Percentiles rank a stretch among this genome's conserved stretches.
Evolutionary conservation across 2,113 vertebrate species (phyloP).

Genomic region (Neogobius melanostomus): DNA sequence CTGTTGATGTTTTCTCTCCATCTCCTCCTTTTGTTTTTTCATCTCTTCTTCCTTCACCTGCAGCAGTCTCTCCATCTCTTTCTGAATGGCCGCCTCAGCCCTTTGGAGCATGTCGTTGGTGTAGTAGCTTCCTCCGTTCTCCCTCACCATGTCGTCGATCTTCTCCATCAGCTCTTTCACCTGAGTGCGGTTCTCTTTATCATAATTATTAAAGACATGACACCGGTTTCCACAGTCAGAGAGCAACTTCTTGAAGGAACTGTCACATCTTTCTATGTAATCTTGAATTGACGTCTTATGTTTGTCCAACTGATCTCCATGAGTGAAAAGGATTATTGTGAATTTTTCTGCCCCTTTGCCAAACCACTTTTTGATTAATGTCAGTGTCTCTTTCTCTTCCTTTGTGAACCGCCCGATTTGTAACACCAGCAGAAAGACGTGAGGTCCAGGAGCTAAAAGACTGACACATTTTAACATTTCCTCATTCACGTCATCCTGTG

Average conservation of each 20-base stretch:
- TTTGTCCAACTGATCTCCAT: slow-evolving; percentile 10
- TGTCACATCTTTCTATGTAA: neutral
- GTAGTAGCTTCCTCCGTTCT: slow-evolving; percentile 27
- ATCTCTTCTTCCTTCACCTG: neutral
- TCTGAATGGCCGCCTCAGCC: slow-evolving; percentile 10
- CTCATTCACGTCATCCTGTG: neutral
- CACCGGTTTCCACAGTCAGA: slow-evolving; percentile 13
- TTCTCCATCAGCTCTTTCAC: slow-evolving; percentile 25
- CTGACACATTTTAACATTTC: slow-evolving; percentile 38
- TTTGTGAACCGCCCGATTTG: slow-evolving; percentile 16
- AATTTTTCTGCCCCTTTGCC: slow-evolving; percentile 26
- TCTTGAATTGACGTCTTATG: neutral
- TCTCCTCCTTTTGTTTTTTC: neutral
- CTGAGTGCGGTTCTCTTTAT: neutral
- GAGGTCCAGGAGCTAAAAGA: slow-evolving; percentile 44
- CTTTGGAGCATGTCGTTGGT: slow-evolving; percentile 20
- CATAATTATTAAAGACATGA: slow-evolving; percentile 3
- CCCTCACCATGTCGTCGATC: slow-evolving; percentile 1
- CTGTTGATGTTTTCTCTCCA: slow-evolving; percentile 5
- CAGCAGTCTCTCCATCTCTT: slow-evolving; percentile 8
- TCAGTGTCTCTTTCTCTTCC: slow-evolving; percentile 20
- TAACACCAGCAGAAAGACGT: slow-evolving; percentile 49
- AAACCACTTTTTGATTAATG: slow-evolving; percentile 35
- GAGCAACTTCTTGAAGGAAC: slow-evolving; percentile 4
- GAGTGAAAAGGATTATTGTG: slow-evolving; percentile 40